Conservation (phyloP, 2,113 vertebrate genomes). For the Otolemur garnettii region DNA sequence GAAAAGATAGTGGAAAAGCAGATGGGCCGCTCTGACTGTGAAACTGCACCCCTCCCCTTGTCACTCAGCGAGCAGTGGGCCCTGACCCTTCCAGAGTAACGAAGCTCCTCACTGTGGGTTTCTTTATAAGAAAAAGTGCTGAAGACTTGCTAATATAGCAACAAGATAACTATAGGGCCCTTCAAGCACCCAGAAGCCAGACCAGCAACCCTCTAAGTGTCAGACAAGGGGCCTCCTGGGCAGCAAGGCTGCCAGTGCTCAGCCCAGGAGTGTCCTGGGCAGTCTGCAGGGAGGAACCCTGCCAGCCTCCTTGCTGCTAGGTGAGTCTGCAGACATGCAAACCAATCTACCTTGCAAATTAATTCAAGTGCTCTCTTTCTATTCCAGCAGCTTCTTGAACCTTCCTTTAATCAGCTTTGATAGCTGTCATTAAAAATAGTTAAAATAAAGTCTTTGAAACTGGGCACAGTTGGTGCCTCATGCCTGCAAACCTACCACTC, state of each 20-base stretch:
- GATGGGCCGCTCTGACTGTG: no score
- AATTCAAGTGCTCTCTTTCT: no score
- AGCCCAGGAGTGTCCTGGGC: background rate
- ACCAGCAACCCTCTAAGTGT: background rate
- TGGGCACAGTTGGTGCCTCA: no score
- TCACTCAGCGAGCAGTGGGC: no score
- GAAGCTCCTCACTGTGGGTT: fast-evolving
- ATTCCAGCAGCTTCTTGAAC: background rate
- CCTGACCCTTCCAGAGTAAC: fast-evolving
- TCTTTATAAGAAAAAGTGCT: background rate
- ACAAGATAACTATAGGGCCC: fast-evolving
- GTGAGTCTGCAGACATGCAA: background rate
- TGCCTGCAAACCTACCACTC: no score
- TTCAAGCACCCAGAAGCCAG: background rate
- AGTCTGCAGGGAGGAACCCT: background rate
- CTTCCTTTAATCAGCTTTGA: background rate
- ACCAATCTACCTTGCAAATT: background rate
- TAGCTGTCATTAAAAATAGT: background rate
- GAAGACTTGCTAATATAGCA: background rate
- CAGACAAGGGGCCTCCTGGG: background rate
- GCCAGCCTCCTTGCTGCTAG: no score
- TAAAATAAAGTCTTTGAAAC: background rate
- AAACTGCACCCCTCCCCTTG: no score
- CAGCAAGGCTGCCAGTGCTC: background rate
- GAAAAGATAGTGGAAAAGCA: no score